These are phyloP conservation scores for Lochmaea capreae DNA, from an alignment of 2,888 invertebrate genomes.

Conservation along the genomic window DNA sequence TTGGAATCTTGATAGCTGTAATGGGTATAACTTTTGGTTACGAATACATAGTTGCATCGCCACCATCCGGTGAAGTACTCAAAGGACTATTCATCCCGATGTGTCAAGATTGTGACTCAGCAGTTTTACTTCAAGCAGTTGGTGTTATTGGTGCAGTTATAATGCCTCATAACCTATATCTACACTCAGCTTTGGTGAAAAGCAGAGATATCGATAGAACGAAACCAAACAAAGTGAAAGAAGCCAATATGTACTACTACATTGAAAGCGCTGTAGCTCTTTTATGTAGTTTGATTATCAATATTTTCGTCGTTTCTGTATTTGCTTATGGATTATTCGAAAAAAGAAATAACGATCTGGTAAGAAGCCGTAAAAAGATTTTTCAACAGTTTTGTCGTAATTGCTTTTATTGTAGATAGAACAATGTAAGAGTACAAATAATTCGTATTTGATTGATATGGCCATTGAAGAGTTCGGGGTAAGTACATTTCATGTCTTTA, in stretches of 20 bases:
- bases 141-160: constrained; percentile 87
- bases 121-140: constrained; percentile 77
- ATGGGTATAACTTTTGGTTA: constrained; percentile 92
- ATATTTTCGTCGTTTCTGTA: constrained; percentile 87
- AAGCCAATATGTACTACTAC: constrained; percentile 87
- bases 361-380: constrained; percentile 62
- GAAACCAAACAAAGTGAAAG: constrained; percentile 75
- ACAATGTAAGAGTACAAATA: constrained; percentile 20
- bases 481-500: constrained; percentile 22
- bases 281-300: constrained; percentile 85
- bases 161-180: constrained; percentile 92
- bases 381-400: constrained; percentile 21
- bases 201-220: constrained; percentile 82
- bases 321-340: constrained; percentile 85
- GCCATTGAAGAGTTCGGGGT: constrained; percentile 46
- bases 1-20: constrained; percentile 81
- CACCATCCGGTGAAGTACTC: constrained; percentile 76
- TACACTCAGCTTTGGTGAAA: constrained; percentile 91
- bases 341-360: constrained; percentile 76
- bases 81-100: constrained; percentile 84
- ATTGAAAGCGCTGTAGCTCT: constrained; percentile 82
- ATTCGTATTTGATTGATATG: constrained; percentile 27
- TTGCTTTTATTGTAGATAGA: constrained; percentile 27
- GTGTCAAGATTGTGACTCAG: constrained; percentile 76
- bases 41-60: constrained; percentile 80